Base-by-base conservation (phyloP, 2,797 vertebrate species). In the Etheostoma perlongum region DNA sequence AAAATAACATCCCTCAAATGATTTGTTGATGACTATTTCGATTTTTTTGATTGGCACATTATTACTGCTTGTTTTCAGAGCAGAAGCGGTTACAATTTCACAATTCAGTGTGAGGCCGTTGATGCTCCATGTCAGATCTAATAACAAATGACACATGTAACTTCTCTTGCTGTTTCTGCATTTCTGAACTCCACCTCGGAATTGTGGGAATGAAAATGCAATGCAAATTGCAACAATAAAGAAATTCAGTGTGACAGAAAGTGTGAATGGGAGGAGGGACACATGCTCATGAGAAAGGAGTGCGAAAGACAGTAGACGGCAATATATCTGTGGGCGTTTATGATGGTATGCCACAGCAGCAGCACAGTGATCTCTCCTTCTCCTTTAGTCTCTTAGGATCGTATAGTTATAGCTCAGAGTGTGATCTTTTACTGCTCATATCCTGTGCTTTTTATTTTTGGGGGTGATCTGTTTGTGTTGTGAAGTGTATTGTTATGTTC, bases 301-400 rank as follows among this genome's bases (percentile, higher is more conserved):
- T 83, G 83, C 68, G 79, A 84, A 85, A 80, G 68, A 74, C 57
- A 52, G 81, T 58, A 21, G 72, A 85, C 57, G 61, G 67, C 25
- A 30, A 76, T 67, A 70, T 82, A 68, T 74, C 84, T 70, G 91
- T 84, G 83, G 83, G 89, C 44, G 63, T 79, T 67, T 83, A 86
- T 21, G 8, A 75, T 72, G 82, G 68, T 81, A 81, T 83, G 14
- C 33, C 52, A 70, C 72, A 70, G 47, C 10, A 70, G 47, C 10
- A 1, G 67, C 30, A 33, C 27, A 65, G 58, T 40, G 60, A 72
- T 15, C 18, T 33, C 64, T 79, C 72, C 16, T 40, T 42, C 64
- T 70, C 58, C 44, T 76, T 65, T 21, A 77, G 47, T 30, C 64
- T 81, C 63, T 53, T 19, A 70, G 33, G 60, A 77, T 78, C 16